Evolutionary conservation across 2,797 vertebrate species (phyloP).

Genomic region (Pitangus sulphuratus): DNA sequence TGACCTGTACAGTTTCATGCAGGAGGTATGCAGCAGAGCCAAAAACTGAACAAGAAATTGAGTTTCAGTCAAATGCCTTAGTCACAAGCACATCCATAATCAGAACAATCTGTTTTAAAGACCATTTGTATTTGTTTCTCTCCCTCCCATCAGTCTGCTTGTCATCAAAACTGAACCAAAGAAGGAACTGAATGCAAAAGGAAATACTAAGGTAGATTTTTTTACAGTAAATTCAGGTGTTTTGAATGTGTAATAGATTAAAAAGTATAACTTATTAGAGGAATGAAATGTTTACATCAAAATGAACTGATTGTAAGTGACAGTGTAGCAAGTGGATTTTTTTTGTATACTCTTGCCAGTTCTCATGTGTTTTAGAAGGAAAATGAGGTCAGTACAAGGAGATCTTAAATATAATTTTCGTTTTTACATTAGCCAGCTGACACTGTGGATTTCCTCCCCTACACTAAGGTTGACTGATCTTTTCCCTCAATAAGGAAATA

Average conservation of each 20-base stretch:
- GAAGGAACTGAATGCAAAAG: background rate
- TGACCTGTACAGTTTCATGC: background rate
- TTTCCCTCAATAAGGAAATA: background rate
- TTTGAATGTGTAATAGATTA: background rate
- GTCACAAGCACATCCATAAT: background rate
- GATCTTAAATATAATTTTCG: background rate
- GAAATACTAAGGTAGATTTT: background rate
- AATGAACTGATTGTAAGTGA: background rate
- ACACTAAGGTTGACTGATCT: background rate
- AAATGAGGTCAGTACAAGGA: background rate
- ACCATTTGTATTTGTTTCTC: background rate
- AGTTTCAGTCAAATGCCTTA: background rate
- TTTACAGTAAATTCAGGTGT: background rate
- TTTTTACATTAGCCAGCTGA: background rate
- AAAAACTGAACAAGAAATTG: background rate
- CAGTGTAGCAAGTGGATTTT: background rate
- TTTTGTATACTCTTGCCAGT: background rate
- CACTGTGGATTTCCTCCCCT: background rate
- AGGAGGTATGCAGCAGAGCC: background rate
- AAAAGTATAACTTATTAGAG: background rate
- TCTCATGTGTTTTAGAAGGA: background rate
- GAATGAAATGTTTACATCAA: background rate
- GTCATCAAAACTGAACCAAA: background rate
- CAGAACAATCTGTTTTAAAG: constrained; percentile 2
- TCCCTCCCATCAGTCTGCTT: background rate